Conservation (phyloP, 2,888 invertebrate species). For the Diarsia brunnea region DNA sequence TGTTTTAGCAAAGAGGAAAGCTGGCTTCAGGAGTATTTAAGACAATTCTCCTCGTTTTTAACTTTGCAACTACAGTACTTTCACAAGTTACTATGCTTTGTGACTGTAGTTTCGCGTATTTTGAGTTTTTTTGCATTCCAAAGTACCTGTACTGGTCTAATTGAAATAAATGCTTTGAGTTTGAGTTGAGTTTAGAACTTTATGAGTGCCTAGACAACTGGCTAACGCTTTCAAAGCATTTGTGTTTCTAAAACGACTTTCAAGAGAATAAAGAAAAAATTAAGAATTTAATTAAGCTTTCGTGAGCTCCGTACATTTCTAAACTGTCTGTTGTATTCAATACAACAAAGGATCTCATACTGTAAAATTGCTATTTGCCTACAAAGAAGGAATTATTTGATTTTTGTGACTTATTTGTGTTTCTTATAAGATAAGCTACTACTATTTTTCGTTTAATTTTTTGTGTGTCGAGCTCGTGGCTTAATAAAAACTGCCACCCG, state of each 20-base stretch:
- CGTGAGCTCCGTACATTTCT: not conserved
- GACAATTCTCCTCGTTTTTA: not conserved
- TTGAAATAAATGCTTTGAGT: too few relatives aligned
- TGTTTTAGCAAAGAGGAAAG: not conserved
- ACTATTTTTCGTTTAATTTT: too few relatives aligned
- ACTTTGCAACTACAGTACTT: too few relatives aligned
- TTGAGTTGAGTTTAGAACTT: not conserved
- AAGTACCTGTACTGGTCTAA: too few relatives aligned
- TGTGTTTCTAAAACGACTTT: not conserved
- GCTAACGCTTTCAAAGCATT: not conserved
- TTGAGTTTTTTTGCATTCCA: too few relatives aligned
- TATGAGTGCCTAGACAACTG: not conserved
- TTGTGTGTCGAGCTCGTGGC: too few relatives aligned
- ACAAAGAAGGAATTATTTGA: not conserved
- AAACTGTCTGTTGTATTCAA: not conserved
- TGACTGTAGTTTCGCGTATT: too few relatives aligned
- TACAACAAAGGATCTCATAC: not conserved
- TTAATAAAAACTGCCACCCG: too few relatives aligned
- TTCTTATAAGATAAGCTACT: not conserved
- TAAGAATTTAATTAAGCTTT: not conserved
- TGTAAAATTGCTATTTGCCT: not conserved
- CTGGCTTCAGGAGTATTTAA: not conserved
- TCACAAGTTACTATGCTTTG: too few relatives aligned
- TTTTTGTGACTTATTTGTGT: not conserved
- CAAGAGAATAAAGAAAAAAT: too few relatives aligned